Evolutionary conservation across 2,113 vertebrate genomes (phyloP).

Genomic region (Circaetus cinerascens): DNA sequence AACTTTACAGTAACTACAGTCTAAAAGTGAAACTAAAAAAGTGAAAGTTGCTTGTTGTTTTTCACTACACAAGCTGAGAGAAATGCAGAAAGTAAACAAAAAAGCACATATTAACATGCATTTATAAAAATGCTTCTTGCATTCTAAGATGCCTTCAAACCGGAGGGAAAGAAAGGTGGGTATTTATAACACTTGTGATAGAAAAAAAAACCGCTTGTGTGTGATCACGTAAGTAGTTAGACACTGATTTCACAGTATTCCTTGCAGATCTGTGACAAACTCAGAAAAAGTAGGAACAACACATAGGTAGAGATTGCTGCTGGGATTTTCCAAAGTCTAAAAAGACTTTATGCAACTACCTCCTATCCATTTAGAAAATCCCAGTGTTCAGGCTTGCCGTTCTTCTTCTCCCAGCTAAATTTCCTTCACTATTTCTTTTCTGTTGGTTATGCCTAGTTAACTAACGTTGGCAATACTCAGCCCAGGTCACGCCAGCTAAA

Average conservation of each 20-base stretch:
- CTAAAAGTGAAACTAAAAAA: constrained; percentile 68
- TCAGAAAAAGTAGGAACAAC: constrained; percentile 20
- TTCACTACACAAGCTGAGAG: background rate
- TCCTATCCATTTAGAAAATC: background rate
- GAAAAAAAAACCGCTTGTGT: accelerated
- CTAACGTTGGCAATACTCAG: background rate
- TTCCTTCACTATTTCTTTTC: background rate
- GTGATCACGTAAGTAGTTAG: background rate
- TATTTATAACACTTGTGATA: background rate
- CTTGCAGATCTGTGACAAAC: background rate
- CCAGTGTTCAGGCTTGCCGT: background rate
- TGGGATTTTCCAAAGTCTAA: background rate
- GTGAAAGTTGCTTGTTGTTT: constrained; percentile 54
- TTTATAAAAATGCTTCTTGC: background rate
- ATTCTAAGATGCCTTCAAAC: background rate
- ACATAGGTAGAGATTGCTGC: background rate
- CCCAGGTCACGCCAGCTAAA: background rate
- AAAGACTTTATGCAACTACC: background rate
- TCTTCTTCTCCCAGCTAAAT: background rate
- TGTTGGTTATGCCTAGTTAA: background rate
- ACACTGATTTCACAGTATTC: background rate
- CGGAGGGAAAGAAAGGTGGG: background rate
- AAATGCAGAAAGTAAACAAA: constrained; percentile 49
- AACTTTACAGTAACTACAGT: constrained; percentile 27
- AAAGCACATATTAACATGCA: background rate